Base-by-base conservation (phyloP, 2,888 invertebrate genomes). In the Congeria kusceri region DNA sequence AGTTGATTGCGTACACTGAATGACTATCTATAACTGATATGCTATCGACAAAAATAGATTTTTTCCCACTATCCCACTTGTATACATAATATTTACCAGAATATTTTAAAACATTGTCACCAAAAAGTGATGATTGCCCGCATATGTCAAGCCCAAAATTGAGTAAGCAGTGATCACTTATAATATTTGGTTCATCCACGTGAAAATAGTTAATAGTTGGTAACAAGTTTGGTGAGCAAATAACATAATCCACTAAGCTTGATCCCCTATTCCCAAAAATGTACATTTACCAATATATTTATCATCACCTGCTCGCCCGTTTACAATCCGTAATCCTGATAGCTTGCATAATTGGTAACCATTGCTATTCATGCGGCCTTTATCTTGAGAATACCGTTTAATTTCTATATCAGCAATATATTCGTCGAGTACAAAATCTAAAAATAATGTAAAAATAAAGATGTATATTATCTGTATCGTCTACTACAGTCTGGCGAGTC, bases 301-400 rank as follows among this genome's bases (percentile, higher is more conserved):
- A 27, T 65, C 64, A 5, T 23, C 49, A 18, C 46, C 64, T 7
- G 49, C 27, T 27, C 64, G 25, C 3, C 64, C 64, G 49, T n/a
- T n/a, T n/a, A n/a, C n/a, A n/a, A n/a, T 64, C 28, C 13, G 47
- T n/a, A 28, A 65, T 27, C 25, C 27, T 65, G 23, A 25, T 3
- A 2, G 29, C 20, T 44, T 39, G 25, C 18, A 46, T 62, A 11
- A 23, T 23, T 25, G 23, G 13, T n/a, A 18, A 7, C 59, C 59
- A 15, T 59, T 59, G 27, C 29, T 59, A 25, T 63, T 63, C 13
- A 44, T 46, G 25, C 44, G 62, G 7, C 63, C 63, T n/a, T 23
- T 63, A 44, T 63, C 63, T 63, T 63, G 63, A 3, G 63, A 39
- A 20, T 46, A 63, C 18, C 63, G 63, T 46, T 20, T 39, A 15